phyloP scores from a whole-genome alignment of 1,140 invertebrate species.

The Carposina sasakii region DNA sequence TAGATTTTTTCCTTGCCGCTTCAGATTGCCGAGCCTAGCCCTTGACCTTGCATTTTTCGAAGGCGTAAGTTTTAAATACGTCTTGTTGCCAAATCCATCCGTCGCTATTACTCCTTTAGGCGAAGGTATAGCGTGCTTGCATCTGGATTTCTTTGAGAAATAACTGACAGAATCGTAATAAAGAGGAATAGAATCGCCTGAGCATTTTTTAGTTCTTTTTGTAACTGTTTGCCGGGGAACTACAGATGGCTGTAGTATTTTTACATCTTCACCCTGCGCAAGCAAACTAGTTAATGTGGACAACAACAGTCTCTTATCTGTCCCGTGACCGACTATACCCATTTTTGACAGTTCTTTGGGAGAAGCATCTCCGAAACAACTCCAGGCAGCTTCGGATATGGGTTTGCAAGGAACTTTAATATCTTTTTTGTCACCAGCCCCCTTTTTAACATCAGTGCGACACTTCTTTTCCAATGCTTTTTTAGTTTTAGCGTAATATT shows the following conservation, averaged over 20 bases:
- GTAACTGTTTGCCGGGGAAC: no score
- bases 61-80: constrained; percentile 42
- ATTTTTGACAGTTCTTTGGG: constrained; percentile 46
- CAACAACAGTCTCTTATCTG: constrained; percentile 46
- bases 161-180: no score
- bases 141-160: no score
- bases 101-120: constrained; percentile 49
- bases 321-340: constrained; percentile 56
- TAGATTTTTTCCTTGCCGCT: constrained; percentile 44
- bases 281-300: constrained; percentile 36
- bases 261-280: constrained; percentile 44
- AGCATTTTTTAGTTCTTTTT: no score
- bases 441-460: no score
- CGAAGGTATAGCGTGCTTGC: constrained; percentile 43
- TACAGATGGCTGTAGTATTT: constrained; percentile 47
- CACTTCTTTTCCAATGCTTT: constrained; percentile 22
- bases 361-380: constrained; percentile 53
- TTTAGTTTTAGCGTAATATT: constrained; percentile 36
- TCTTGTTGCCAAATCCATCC: constrained; percentile 44
- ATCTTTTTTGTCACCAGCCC: constrained; percentile 24
- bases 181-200: no score
- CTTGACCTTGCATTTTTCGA: constrained; percentile 39
- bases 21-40: constrained; percentile 33
- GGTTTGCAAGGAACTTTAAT: constrained; percentile 17
- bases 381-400: constrained; percentile 45